Base-by-base conservation (phyloP, 2,888 invertebrate species). In the Oligia latruncula region DNA sequence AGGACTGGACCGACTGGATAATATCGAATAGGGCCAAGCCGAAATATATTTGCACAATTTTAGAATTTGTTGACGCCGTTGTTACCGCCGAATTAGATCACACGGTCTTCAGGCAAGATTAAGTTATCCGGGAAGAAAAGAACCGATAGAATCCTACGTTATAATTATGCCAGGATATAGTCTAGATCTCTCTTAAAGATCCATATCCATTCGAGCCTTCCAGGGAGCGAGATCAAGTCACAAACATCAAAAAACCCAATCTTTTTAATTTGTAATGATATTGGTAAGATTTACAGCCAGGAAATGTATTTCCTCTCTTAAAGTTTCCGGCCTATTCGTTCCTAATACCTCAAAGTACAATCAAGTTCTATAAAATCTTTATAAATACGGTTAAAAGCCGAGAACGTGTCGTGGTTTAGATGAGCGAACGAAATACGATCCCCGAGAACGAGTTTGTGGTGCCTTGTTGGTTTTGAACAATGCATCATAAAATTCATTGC, bases 361-460 rank as follows among this genome's bases (percentile, higher is more conserved):
- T 77, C 72, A 74, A 85, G 81, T 86, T 84, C 82, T 90, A 80
- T 84, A 87, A 84, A 78, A 84, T 83, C 80, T 77, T 84, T 87
- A 76, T 78, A 83, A 29, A 70, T 80, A 82, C 49, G 83, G 81
- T 84, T 71, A 86, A 89, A 88, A 85, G 83, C 86, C 11, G 58
- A 76, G 85, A 83, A 84, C 84, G 83, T 82, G 82, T 85, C 80
- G 84, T 75, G 88, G 88, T 89, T 86, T 89, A 84, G 89, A 91
- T 89, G 90, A 83, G 90, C 90, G 90, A 86, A 91, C 86, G 94
- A 91, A 94, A 94, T 92, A 88, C 86, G 92, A 94, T 92, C 91
- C 89, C 77, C 84, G 81, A 84, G 90, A 94, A 94, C 93, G 89
- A 91, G 94, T 94, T 93, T 91, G 90, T 87, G 86, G 90, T 90